A percentile compares a stretch with the other conserved stretches of the same genome.
Conservation (phyloP, 2,113 vertebrate genomes). For the Poecilia latipinna region DNA sequence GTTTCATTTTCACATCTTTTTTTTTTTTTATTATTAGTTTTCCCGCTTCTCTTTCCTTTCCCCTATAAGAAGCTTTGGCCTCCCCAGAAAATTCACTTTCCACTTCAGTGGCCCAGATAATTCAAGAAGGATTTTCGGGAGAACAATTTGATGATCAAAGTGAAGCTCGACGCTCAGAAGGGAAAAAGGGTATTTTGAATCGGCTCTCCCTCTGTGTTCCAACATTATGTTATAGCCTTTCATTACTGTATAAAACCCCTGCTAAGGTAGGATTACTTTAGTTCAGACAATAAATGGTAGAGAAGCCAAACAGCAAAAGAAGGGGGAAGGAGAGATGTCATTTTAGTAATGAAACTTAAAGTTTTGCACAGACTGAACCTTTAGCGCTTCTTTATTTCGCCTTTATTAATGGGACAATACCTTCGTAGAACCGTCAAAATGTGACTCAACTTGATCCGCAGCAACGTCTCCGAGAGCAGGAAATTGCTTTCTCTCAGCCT, state of each 20-base stretch:
- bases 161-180: conserved; percentile 54
- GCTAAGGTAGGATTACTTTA: conserved; percentile 35
- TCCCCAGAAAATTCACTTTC: conserved; percentile 69
- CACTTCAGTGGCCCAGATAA: conserved; percentile 72
- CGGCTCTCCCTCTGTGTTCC: conserved; percentile 43
- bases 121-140: conserved; percentile 75
- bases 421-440: conserved; percentile 40
- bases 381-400: conserved; percentile 18
- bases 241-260: conserved; percentile 29
- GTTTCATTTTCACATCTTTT: conserved; percentile 64
- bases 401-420: conserved; percentile 40
- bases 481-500: conserved; percentile 67
- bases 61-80: conserved; percentile 62
- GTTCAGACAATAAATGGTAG: conserved; percentile 43
- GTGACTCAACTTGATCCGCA: conserved; percentile 57
- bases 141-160: conserved; percentile 80
- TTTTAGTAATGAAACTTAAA: conserved; percentile 21
- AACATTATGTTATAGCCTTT: conserved; percentile 51
- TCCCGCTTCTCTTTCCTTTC: conserved; percentile 34
- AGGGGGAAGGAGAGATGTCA: conserved; percentile 7
- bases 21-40: conserved; percentile 32
- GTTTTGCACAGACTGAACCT: conserved; percentile 24
- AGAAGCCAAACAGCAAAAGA: neutral
- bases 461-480: conserved; percentile 41
- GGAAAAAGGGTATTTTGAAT: conserved; percentile 55